Base-by-base conservation (phyloP, 2,888 invertebrate species). In the Criorhina ranunculi region DNA sequence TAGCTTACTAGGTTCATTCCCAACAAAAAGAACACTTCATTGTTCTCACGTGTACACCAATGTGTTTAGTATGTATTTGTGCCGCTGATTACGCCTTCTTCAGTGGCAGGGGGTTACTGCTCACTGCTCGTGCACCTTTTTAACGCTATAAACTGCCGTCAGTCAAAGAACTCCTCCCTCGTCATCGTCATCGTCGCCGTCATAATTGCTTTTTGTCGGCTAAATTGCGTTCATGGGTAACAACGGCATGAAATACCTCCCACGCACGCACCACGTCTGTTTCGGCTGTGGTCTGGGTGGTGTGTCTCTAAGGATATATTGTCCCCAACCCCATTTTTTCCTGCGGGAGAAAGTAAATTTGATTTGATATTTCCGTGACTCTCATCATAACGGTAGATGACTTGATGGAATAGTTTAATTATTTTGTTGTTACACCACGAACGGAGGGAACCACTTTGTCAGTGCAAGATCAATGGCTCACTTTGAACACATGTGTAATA, bases 321-420 rank as follows among this genome's bases (percentile, higher is more conserved):
- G 24, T 24, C 24, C 24, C 24, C 24, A 24, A 4, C 24, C 4
- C 24, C 24, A 4, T 24, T 4, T 1, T 24, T 24, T n/a, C n/a
- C n/a, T n/a, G n/a, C n/a, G 4, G 2, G 40, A 46, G 57, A 72
- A 82, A 59, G 69, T 75, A 72, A 75, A 82, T 82, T 87, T 90
- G 88, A 90, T 90, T 90, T 87, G 88, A 87, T 87, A 87, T 88
- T 90, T 89, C 88, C 90, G 90, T 90, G 90, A 90, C 90, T 76
- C 57, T 46, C 49, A 46, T 46, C 75, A 80, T 80, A 55, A 76
- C 69, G 46, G 55, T 59, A 55, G 57, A 76, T 76, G 80, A 69
- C 76, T 69, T 51, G 69, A 76, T 57, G 69, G 76, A 76, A 70
- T 76, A 64, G 76, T 62, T 70, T 70, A 81, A 81, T 81, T 81